Evolutionary conservation across 2,113 vertebrate genomes (phyloP), one percentile per base, ranked within the genome.

Genomic region (Benitochromis conjunctus): DNA sequence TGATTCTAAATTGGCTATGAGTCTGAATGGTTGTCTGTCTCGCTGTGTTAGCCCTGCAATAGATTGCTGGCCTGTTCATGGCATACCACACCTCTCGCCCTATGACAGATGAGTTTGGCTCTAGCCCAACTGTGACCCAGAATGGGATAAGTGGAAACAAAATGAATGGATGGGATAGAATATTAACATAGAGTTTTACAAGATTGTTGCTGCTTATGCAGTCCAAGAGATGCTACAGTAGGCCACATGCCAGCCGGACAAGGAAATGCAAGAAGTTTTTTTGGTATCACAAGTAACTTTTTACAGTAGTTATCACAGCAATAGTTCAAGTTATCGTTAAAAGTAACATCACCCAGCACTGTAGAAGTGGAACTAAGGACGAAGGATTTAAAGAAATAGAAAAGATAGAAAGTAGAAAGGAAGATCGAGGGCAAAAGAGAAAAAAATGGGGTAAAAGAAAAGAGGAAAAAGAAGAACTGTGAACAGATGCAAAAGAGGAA

Each of bases 71-170:
- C 19, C 18, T 38, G 60, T 8, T 64, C 60, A 64, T 36, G 6
- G 3, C 34, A n/a, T n/a, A 64, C 60, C 0, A 0, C 34, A n/a
- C 60, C 19, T 38, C 60, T 38, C 10, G 2, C 10, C 10, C 7
- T 64, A 10, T 36, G 9, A 64, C 34, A 64, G 19, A n/a, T 38
- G 34, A 10, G 19, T 21, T 38, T 38, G 60, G 60, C 34, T 64
- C 18, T 36, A 64, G 60, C 19, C 18, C 60, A 64, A 64, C 18
- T 38, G 60, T 64, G 60, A n/a, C 60, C 34, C 31, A 7, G 34
- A 64, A n/a, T 64, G 18, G 19, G 19, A 38, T 7, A 38, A 12
- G 19, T n/a, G 34, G n/a, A 66, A 66, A 19, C n/a, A 38, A 21
- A 66, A 38, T n/a, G 19, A 10, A 66, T 21, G 34, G 34, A 66